Base-by-base conservation (phyloP, 2,113 vertebrate species). In the Oenanthe melanoleuca region DNA sequence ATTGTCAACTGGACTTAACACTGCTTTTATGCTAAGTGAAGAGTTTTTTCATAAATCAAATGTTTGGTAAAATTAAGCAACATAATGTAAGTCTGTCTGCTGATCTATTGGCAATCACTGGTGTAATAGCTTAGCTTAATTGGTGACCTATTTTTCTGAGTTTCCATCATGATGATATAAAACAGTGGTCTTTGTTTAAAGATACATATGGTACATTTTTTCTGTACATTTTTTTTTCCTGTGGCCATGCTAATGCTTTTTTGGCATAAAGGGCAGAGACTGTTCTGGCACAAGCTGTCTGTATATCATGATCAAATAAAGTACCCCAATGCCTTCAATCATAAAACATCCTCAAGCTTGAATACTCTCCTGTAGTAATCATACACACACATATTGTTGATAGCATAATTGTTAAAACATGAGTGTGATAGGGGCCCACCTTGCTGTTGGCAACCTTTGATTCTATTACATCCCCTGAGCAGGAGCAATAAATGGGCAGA, bases 1-100 rank as follows among this genome's bases (percentile, higher is more conserved):
- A 75, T 85, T 80, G 66, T 88, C 82, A 88, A 57, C 63, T 80
- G 92, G 82, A 95, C 88, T 72, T 77, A 61, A 69, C 28, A 55
- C 42, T 1, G 3, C 55, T 85, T 88, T 82, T 74, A 86, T 82
- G 88, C 21, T 22, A 85, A 81, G 65, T 63, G 61, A 85, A 75
- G 44, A 65, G 45, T 73, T 83, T 82, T 83, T 67, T 89, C 26
- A 22, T 47, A 69, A 71, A 64, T 53, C 45, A 89, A 92, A 90
- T 0, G 11, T 34, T 79, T 60, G 23, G 14, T 65, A 26, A n/a
- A 79, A 88, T 26, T 45, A 69, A 85, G 66, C 8, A 84, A 50
- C 26, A 69, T 34, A 77, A 72, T 12, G 12, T 85, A 82, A 83
- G 67, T 50, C 40, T 89, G 61, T 37, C 57, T 72, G 79, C 55